Percentiles rank a stretch among this genome's conserved stretches.
These are phyloP conservation scores for Elaphurus davidianus DNA, from an alignment of 2,113 vertebrate genomes.

Conservation along the genomic window DNA sequence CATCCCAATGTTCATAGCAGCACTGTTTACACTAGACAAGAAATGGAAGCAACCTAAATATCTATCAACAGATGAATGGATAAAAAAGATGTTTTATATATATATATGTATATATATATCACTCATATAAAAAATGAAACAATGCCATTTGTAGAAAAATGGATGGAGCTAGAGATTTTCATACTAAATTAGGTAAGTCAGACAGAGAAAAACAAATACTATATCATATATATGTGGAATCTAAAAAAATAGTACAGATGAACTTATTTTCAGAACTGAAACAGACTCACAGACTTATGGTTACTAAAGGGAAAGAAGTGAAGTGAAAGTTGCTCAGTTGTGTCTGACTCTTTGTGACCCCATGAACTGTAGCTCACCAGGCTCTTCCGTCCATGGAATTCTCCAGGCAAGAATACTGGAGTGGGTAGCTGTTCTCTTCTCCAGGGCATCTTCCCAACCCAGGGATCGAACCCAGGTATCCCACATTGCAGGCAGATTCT, in stretches of 20 bases:
- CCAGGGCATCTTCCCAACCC: neutral
- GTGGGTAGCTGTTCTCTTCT: neutral
- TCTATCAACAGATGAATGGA: neutral
- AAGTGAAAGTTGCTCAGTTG: neutral
- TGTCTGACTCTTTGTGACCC: neutral
- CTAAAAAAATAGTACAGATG: neutral
- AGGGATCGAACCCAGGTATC: neutral
- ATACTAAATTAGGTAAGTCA: neutral
- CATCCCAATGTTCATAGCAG: neutral
- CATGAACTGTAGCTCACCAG: neutral
- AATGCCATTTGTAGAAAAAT: neutral
- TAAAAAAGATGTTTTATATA: neutral
- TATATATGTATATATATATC: neutral
- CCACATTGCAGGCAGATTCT: neutral
- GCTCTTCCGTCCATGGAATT: neutral
- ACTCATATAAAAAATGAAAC: neutral
- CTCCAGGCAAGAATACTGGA: neutral
- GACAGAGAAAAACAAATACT: neutral
- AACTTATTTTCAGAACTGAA: neutral
- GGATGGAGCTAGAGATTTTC: neutral
- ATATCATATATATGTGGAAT: neutral
- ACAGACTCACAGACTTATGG: neutral
- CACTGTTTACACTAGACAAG: neutral
- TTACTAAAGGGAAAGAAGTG: neutral
- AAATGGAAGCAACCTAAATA: neutral